Evolutionary conservation across 2,113 vertebrate genomes (phyloP), one percentile per base, ranked within the genome.

Genomic region (Corynorhinus townsendii): DNA sequence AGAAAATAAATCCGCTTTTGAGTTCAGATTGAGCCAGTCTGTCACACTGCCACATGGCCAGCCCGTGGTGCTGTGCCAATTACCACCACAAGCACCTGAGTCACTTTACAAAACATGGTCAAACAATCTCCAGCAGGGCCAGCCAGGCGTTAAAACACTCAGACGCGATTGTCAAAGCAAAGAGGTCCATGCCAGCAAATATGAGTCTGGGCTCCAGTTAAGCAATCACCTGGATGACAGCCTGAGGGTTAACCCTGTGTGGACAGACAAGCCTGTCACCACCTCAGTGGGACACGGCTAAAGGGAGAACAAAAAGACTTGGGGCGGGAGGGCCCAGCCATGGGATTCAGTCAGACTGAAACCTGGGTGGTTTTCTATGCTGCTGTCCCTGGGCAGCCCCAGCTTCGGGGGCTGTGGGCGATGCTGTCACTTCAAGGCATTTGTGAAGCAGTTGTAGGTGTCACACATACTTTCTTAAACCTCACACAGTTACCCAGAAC

Each of bases 31-130:
- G 62, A 33, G 45, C 30, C 33, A 40, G 93, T 56, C 75, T 30
- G n/a, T 95, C 91, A 81, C 12, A 2, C 66, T 20, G 49, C 91
- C 20, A 8, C 7, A 16, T 68, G 1, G 0, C 71, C 59, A 90
- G 43, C 47, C 54, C 26, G 1, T 8, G 84, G 71, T 89, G 54
- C 97, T 11, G 4, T 54, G 95, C 92, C 92, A 86, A 35, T 80
- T 71, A 94, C 69, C 71, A 71, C 75, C 43, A 47, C 43, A 89
- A 89, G 83, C 64, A 43, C 85, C 26, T 20, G 94, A 97, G 88
- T 89, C 88, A 86, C 90, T 97, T 93, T 92, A 95, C 92, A 96
- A 96, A 97, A 86, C 40, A 26, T 43, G 56, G 68, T 64, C 93
- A 95, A 59, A 72, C 66, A 84, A 38, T 90, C 64, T 68, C 62